A percentile compares a stretch with the other conserved stretches of the same genome.
These are phyloP conservation scores for Cryptotis parvus DNA, from an alignment of 2,113 vertebrate genomes.

Conservation along the genomic window DNA sequence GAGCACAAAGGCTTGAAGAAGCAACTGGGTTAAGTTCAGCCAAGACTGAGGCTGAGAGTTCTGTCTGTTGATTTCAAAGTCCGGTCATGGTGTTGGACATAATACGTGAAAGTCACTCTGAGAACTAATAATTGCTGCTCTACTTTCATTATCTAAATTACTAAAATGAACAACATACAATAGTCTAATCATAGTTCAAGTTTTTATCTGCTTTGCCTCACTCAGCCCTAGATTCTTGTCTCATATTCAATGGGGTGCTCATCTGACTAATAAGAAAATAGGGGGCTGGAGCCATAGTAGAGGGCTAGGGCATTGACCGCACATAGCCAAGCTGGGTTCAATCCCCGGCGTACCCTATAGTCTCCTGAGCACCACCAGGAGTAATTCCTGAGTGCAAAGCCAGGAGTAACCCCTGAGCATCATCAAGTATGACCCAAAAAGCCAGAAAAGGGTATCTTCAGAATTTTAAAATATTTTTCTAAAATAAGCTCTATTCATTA, in stretches of 20 bases:
- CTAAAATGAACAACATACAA: not conserved
- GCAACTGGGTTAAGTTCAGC: no score
- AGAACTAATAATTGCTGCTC: not conserved
- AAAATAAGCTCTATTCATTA: conserved; percentile 56
- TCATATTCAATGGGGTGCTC: not conserved
- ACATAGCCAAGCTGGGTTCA: no score
- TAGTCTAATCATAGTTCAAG: not conserved
- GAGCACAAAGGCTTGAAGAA: not conserved
- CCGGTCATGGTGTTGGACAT: not conserved
- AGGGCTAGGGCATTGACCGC: no score
- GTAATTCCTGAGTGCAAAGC: no score
- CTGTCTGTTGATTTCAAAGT: not conserved
- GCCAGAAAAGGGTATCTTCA: no score
- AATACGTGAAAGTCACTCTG: not conserved
- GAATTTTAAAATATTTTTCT: not conserved
- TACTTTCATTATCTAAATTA: not conserved
- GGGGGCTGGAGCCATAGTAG: no score
- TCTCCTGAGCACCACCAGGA: no score
- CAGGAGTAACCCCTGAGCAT: no score
- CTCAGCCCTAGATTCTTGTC: not conserved
- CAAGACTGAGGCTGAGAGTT: no score
- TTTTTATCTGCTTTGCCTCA: not conserved
- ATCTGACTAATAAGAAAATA: conserved; percentile 4
- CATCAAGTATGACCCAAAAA: no score
- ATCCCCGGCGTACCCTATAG: no score